phyloP scores from a whole-genome alignment of 2,888 invertebrate species.

The Lasioglossum zephyrum region DNA sequence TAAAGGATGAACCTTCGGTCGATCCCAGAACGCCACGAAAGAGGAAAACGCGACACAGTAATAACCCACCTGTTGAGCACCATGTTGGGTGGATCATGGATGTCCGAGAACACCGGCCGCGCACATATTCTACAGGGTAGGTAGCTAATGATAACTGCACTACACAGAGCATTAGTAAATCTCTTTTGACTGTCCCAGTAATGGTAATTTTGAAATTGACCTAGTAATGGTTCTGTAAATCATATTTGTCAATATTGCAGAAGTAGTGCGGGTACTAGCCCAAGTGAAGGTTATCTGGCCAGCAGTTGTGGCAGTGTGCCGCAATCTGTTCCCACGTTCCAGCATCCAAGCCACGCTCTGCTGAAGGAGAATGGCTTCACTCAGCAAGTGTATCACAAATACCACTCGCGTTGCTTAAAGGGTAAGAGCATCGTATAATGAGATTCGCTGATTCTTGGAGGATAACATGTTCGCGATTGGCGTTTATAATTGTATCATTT shows the following conservation, averaged over 20 bases:
- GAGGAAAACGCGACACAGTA: slow-evolving; percentile 95
- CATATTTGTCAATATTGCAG: slow-evolving; percentile 82
- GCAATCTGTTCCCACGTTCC: slow-evolving; percentile 94
- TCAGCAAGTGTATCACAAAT: slow-evolving; percentile 98
- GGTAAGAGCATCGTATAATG: slow-evolving; percentile 85
- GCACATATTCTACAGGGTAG: slow-evolving; percentile 92
- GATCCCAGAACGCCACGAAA: slow-evolving; percentile 91
- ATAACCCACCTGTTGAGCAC: slow-evolving; percentile 96
- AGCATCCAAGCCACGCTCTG: slow-evolving; percentile 97
- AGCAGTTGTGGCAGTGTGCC: slow-evolving; percentile 93
- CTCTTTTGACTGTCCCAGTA: neutral
- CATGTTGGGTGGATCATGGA: slow-evolving; percentile 99
- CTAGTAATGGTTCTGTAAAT: neutral
- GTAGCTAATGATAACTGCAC: slow-evolving; percentile 34
- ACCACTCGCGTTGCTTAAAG: slow-evolving; percentile 96
- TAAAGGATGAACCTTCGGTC: slow-evolving; percentile 89
- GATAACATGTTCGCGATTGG: too few species aligned
- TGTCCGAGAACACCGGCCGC: slow-evolving; percentile 91
- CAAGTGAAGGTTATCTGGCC: slow-evolving; percentile 88
- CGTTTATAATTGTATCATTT: too few species aligned
- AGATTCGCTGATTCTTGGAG: neutral
- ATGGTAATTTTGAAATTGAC: neutral
- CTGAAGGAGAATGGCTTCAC: slow-evolving; percentile 98
- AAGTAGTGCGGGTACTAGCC: slow-evolving; percentile 92
- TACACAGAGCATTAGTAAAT: neutral